phyloP scores from a whole-genome alignment of 2,888 invertebrate species.

The Leptogaster cylindrica region DNA sequence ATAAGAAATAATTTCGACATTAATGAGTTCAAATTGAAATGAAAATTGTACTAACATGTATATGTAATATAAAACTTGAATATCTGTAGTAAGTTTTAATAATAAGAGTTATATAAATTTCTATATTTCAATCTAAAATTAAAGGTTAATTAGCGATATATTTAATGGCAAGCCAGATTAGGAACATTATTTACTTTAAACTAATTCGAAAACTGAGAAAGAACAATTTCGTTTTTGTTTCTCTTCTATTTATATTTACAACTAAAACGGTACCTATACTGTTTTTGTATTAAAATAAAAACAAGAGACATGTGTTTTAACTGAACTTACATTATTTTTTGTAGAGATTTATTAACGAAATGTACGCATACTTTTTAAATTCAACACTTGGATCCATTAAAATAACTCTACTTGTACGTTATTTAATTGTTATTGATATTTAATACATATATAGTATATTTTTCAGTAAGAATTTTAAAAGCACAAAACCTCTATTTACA shows the following conservation, averaged over 20 bases:
- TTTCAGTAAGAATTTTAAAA: slow-evolving; percentile 43
- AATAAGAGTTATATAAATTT: slow-evolving; percentile 37
- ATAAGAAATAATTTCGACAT: slow-evolving; percentile 9
- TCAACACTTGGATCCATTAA: slow-evolving; percentile 23
- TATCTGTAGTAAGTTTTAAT: slow-evolving; percentile 10
- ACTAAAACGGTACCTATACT: slow-evolving; percentile 25
- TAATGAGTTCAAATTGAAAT: slow-evolving; percentile 13
- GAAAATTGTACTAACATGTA: slow-evolving; percentile 17
- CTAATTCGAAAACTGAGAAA: neutral
- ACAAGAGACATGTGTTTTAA: slow-evolving; percentile 3
- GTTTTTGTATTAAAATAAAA: slow-evolving; percentile 25
- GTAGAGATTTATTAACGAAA: slow-evolving; percentile 22
- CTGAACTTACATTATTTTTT: slow-evolving; percentile 4
- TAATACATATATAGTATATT: slow-evolving; percentile 44
- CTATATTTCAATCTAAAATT: slow-evolving; percentile 27
- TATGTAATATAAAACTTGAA: slow-evolving; percentile 14
- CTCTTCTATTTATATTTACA: slow-evolving; percentile 27
- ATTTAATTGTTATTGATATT: slow-evolving; percentile 47
- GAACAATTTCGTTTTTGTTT: slow-evolving; percentile 9
- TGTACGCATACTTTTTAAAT: slow-evolving; percentile 14
- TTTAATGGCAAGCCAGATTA: slow-evolving; percentile 34
- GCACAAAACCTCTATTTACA: slow-evolving; percentile 45
- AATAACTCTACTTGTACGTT: slow-evolving; percentile 40
- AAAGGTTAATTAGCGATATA: slow-evolving; percentile 32
- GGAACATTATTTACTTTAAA: no score